phyloP scores from a whole-genome alignment of 2,888 invertebrate genomes.

The Petrophora chlorosata region DNA sequence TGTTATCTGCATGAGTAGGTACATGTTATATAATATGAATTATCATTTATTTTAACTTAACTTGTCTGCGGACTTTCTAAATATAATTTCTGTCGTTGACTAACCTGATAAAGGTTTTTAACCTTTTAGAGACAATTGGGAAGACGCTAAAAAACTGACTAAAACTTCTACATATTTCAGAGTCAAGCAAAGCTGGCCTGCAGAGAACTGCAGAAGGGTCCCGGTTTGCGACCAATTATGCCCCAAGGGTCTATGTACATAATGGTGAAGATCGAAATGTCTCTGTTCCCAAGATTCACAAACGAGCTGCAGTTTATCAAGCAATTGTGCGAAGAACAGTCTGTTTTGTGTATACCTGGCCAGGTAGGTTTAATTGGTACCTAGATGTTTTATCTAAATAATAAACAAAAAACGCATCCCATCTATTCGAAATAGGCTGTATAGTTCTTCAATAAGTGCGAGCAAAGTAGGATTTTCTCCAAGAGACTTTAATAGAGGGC shows the following conservation, averaged over 20 bases:
- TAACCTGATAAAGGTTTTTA: no score
- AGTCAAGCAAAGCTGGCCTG: slow-evolving; percentile 92
- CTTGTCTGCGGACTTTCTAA: no score
- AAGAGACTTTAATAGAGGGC: no score
- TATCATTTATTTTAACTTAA: no score
- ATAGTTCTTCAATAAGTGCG: no score
- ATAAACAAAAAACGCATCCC: no score
- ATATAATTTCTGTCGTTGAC: no score
- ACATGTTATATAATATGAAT: no score
- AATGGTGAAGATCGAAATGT: slow-evolving; percentile 94
- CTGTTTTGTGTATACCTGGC: slow-evolving; percentile 98
- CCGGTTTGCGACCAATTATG: slow-evolving; percentile 94
- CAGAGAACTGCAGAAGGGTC: slow-evolving; percentile 86
- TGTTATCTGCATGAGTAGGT: no score
- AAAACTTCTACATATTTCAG: slow-evolving; percentile 72
- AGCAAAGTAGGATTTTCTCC: no score
- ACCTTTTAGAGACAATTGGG: background rate
- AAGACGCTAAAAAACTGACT: background rate
- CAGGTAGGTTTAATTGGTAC: slow-evolving; percentile 79
- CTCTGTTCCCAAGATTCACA: slow-evolving; percentile 90
- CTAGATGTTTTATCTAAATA: background rate
- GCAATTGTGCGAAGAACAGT: slow-evolving; percentile 94
- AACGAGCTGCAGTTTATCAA: slow-evolving; percentile 95
- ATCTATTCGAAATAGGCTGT: no score
- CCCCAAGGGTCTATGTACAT: slow-evolving; percentile 99